Conservation (phyloP, 2,888 invertebrate species). For the Rhingia campestris region DNA sequence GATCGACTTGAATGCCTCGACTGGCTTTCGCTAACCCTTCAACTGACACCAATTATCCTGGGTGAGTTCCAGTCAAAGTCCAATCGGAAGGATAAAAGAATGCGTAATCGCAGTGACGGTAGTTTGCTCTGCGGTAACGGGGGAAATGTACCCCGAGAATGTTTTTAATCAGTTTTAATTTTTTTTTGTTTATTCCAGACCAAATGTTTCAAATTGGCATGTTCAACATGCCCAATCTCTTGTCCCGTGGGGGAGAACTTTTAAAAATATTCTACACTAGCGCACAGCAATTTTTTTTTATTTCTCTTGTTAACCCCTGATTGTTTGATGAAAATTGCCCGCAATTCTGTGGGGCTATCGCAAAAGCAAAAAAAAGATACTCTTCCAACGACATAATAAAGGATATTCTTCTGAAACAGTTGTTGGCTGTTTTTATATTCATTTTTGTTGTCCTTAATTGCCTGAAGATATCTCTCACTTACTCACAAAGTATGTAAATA, state of each 20-base stretch:
- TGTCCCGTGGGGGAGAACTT: conserved; percentile 13
- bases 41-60: conserved; percentile 49
- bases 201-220: conserved; percentile 46
- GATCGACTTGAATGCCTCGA: conserved; percentile 39
- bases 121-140: not conserved
- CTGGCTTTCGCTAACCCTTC: conserved; percentile 4
- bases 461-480: conserved; percentile 58
- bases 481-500: conserved; percentile 33
- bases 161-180: conserved; percentile 68
- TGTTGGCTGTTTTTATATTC: conserved; percentile 1
- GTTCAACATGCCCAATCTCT: conserved; percentile 37
- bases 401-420: conserved; percentile 26
- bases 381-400: conserved; percentile 12
- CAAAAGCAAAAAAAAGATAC: not conserved
- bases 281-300: not conserved
- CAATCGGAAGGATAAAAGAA: not conserved
- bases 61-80: conserved; percentile 23
- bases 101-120: not conserved
- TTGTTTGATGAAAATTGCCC: conserved; percentile 29
- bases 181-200: conserved; percentile 35
- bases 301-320: conserved; percentile 22
- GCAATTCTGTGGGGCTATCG: not conserved
- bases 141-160: conserved; percentile 2
- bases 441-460: conserved; percentile 45
- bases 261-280: conserved; percentile 13